These are phyloP conservation scores for Triplophysa tibetana DNA, from an alignment of 2,113 vertebrate genomes.

Conservation along the genomic window DNA sequence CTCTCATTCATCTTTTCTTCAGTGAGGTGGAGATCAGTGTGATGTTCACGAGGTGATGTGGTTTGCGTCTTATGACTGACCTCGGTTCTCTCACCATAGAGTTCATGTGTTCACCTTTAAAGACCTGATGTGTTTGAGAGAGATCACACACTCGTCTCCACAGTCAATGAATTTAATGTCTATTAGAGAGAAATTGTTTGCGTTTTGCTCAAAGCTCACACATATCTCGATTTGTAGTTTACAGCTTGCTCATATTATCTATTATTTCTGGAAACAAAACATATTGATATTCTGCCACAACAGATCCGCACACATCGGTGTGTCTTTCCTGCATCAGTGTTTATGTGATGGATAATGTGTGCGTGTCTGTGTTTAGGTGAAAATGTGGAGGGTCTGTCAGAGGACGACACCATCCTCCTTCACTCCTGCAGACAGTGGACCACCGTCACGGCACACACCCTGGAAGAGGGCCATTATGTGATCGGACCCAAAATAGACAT, in stretches of 20 bases:
- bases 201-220: conserved; percentile 3
- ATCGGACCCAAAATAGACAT: conserved; percentile 98
- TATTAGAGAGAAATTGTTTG: background rate
- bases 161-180: conserved; percentile 6
- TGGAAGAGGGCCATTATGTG: conserved; percentile 96
- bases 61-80: conserved; percentile 18
- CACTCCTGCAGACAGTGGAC: conserved; percentile 98
- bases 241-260: no score
- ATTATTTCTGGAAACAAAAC: no score
- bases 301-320: no score
- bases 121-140: background rate
- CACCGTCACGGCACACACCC: conserved; percentile 92
- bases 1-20: conserved; percentile 35
- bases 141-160: no score
- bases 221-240: background rate
- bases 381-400: conserved; percentile 87
- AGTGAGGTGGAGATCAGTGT: conserved; percentile 11
- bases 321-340: no score
- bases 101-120: background rate
- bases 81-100: conserved; percentile 23
- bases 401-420: conserved; percentile 89
- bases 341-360: background rate
- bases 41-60: conserved; percentile 22
- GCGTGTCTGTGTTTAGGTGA: conserved; percentile 73
- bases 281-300: no score